These are phyloP conservation scores for Eremobia ochroleuca DNA, from an alignment of 2,888 invertebrate species.

Conservation along the genomic window DNA sequence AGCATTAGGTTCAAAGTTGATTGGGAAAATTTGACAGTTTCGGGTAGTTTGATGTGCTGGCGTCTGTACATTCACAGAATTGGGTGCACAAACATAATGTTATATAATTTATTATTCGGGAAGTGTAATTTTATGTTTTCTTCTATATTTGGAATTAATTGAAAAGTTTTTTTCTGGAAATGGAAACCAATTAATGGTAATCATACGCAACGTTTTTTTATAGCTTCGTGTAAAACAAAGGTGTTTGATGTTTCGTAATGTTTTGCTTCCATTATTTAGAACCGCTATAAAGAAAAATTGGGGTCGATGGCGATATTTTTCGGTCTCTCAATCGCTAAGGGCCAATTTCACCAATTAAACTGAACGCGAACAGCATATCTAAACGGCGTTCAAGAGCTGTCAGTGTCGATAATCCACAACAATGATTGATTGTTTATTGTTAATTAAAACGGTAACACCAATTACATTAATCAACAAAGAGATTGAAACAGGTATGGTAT, in stretches of 20 bases:
- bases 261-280: neutral
- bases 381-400: neutral
- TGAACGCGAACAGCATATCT: neutral
- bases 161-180: neutral
- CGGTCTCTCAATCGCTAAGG: neutral
- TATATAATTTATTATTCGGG: neutral
- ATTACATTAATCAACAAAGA: too few relatives aligned
- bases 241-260: neutral
- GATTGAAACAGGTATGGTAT: too few relatives aligned
- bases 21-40: too few relatives aligned
- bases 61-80: too few relatives aligned
- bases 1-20: too few relatives aligned
- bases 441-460: too few relatives aligned
- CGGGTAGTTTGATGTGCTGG: too few relatives aligned
- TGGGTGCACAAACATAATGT: neutral
- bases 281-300: neutral
- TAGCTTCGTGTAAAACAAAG: neutral
- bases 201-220: neutral
- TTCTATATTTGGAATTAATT: slow-evolving; percentile 7
- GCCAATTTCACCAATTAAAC: neutral
- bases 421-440: too few relatives aligned
- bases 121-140: slow-evolving; percentile 12
- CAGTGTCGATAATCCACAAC: neutral
- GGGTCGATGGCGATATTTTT: neutral
- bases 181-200: neutral